Base-by-base conservation (phyloP, 2,888 invertebrate genomes). In the Stenodema calcarata region DNA sequence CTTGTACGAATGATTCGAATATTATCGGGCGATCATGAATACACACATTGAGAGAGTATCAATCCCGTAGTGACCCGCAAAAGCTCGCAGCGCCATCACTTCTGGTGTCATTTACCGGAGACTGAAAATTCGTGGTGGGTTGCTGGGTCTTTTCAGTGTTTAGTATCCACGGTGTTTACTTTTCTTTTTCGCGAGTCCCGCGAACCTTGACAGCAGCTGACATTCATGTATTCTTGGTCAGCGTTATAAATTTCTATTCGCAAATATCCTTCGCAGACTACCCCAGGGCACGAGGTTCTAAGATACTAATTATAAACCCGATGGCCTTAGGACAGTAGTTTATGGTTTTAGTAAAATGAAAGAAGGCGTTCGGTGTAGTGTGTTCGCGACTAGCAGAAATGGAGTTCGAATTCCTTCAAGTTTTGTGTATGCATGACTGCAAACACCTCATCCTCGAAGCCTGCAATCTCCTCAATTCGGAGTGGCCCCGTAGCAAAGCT, bases 381-480 rank as follows among this genome's bases (percentile, higher is more conserved):
- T 16, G 73, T 44, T 47, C 42, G 41, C 84, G 73, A 73, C 27
- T 23, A 27, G 54, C 73, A 11, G 16, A 73, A 27, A 84, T 84
- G 84, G 84, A 84, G 75, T 84, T 84, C 84, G 86, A 86, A 69
- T 78, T 83, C 79, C 78, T 88, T n/a, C 88, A 88, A 79, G 88
- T 88, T 75, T 78, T 85, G 69, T 86, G 87, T 23, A 83, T 88
- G 47, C 88, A 88, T 80, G 75, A 84, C 27, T 87, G 87, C 69
- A 87, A 87, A 83, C 35, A 88, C 30, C 87, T 86, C 69, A 87
- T 87, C 44, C 27, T 54, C 12, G 88, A 88, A 44, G 88, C 88
- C 62, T 88, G 88, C 84, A 87, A 88, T 78, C 85, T 88, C 23
- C 80, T 88, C 44, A 88, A 88, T 83, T 88, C 88, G n/a, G 88